phyloP scores from a whole-genome alignment of 2,113 vertebrate genomes.

The Cyphomyrus discorhynchus region DNA sequence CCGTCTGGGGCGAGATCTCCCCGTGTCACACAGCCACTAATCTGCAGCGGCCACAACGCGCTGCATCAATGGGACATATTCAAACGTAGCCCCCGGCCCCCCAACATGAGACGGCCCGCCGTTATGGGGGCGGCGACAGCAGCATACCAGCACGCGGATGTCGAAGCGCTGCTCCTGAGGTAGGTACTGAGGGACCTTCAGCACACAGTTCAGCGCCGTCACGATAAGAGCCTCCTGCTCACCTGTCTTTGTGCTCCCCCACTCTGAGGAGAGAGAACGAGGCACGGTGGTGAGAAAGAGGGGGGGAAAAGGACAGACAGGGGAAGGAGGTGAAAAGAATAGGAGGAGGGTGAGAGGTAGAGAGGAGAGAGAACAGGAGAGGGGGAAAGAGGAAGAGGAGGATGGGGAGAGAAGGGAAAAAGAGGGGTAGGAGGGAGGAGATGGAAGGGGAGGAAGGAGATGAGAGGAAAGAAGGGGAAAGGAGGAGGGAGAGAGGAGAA shows the following conservation, averaged over 20 bases:
- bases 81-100: not conserved
- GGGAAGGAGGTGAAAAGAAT: not conserved
- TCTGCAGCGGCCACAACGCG: not conserved
- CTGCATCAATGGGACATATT: not conserved
- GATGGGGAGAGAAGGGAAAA: not conserved
- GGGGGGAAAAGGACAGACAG: too few species aligned
- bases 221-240: slow-evolving; percentile 84
- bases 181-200: slow-evolving; percentile 90
- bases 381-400: not conserved
- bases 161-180: slow-evolving; percentile 96
- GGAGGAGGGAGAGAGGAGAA: not conserved
- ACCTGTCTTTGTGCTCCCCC: slow-evolving; percentile 97
- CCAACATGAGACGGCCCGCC: not conserved
- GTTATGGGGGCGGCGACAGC: not conserved
- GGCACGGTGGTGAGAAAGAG: not conserved
- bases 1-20: not conserved
- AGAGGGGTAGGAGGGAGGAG: not conserved
- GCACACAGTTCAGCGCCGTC: slow-evolving; percentile 91
- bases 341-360: not conserved
- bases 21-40: not conserved
- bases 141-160: slow-evolving; percentile 88
- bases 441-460: not conserved
- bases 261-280: slow-evolving; percentile 62
- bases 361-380: not conserved
- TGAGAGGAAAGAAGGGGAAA: not conserved